These are phyloP conservation scores for Montipora foliosa DNA, from an alignment of 64 coral and sea anemone species.

Conservation along the genomic window DNA sequence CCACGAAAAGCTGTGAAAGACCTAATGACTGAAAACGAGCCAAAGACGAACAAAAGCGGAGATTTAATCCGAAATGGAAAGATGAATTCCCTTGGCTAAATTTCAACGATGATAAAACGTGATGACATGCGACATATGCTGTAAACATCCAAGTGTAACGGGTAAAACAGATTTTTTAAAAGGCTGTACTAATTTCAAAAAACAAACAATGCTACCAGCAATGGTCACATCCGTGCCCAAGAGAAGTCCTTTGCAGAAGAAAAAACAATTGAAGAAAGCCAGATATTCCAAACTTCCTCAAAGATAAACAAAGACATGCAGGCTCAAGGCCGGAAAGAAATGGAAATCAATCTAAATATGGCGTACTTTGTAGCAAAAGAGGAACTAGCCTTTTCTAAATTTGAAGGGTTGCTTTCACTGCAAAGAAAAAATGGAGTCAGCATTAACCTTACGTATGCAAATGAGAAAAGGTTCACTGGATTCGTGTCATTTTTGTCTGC, in stretches of 20 bases:
- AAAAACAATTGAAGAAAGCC: constrained; percentile 8
- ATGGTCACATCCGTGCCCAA: constrained; percentile 14
- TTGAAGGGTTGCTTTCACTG: too few species aligned
- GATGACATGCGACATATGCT: too few species aligned
- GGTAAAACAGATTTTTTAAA: not conserved
- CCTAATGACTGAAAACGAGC: too few species aligned
- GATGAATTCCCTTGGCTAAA: too few species aligned
- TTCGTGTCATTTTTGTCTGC: not conserved
- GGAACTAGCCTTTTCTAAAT: not conserved
- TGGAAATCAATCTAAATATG: constrained; percentile 19
- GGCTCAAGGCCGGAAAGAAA: constrained; percentile 29
- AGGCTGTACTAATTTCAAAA: not conserved
- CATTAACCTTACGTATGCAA: not conserved
- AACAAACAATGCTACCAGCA: constrained; percentile 8
- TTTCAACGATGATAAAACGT: too few species aligned
- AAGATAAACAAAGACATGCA: constrained; percentile 32
- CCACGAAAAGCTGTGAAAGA: constrained; percentile 7
- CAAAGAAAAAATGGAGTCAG: too few species aligned
- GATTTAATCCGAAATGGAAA: too few species aligned
- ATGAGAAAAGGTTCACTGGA: constrained; percentile 1
- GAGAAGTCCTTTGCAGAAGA: constrained; percentile 1
- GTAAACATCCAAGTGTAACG: too few species aligned
- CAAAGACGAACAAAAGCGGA: too few species aligned
- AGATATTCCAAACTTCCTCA: not conserved
- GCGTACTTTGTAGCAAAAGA: constrained; percentile 12